Percentiles rank a stretch among this genome's conserved stretches.
Conservation (phyloP, 37 sponge, comb jelly and placozoan genomes). For the Chondrosia reniformis region DNA sequence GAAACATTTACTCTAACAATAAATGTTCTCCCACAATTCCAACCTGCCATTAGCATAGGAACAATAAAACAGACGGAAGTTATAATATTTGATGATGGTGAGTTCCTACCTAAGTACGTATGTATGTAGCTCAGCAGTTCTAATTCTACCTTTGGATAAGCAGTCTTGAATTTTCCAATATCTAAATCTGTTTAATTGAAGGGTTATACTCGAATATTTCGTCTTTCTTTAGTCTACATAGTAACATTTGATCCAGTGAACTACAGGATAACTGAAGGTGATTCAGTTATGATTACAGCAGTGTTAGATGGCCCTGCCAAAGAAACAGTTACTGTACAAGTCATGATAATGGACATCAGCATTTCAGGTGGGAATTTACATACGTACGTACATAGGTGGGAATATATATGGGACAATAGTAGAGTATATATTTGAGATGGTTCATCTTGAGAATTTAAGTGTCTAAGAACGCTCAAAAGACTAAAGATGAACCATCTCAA, state of each 20-base stretch:
- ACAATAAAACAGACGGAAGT: neutral
- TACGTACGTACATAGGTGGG: too few species aligned
- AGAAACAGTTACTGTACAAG: neutral
- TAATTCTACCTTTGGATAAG: too few species aligned
- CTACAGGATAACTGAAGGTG: neutral
- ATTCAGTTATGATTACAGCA: neutral
- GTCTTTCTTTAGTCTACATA: neutral
- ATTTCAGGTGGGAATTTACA: neutral
- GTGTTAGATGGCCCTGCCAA: neutral
- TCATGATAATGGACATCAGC: neutral
- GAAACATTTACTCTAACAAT: slow-evolving; percentile 1
- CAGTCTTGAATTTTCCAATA: too few species aligned
- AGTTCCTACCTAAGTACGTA: too few species aligned
- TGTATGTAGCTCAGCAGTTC: too few species aligned
- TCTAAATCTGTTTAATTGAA: neutral
- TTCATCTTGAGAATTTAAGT: too few species aligned
- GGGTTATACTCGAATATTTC: neutral
- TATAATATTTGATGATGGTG: slow-evolving; percentile 28
- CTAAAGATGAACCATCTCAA: too few species aligned
- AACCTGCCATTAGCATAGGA: neutral
- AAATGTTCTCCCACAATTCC: neutral
- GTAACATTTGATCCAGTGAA: neutral
- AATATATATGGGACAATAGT: too few species aligned
- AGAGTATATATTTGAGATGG: too few species aligned
- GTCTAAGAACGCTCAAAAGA: too few species aligned